Evolutionary conservation across 2,797 vertebrate species (phyloP).

Genomic region (Tapirus indicus): DNA sequence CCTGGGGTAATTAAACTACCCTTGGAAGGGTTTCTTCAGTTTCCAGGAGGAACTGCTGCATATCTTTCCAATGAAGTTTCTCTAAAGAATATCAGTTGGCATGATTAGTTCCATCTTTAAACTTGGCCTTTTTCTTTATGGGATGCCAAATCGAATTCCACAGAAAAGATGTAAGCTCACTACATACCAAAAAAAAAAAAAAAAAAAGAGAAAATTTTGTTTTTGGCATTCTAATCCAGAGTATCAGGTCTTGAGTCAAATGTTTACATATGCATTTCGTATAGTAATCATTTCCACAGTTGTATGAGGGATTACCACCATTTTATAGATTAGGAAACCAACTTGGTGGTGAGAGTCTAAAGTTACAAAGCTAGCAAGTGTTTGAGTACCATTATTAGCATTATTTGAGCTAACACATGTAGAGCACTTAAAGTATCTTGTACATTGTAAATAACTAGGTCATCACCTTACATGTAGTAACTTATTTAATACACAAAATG

Average conservation of each 20-base stretch:
- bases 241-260: slow-evolving; percentile 27
- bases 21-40: not conserved
- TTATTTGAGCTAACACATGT: slow-evolving; percentile 47
- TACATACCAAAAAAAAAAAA: not conserved
- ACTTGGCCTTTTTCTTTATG: slow-evolving; percentile 1
- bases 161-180: not conserved
- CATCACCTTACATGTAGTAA: not conserved
- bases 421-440: slow-evolving; percentile 3
- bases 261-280: not conserved
- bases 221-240: slow-evolving; percentile 46
- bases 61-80: slow-evolving; percentile 8
- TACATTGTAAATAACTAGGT: not conserved
- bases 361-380: slow-evolving; percentile 11
- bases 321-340: slow-evolving; percentile 50
- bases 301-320: not conserved
- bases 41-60: not conserved
- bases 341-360: not conserved
- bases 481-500: slow-evolving; percentile 3
- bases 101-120: slow-evolving; percentile 13
- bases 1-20: not conserved
- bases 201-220: not conserved
- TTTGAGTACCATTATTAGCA: slow-evolving; percentile 58
- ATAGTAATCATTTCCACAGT: not conserved
- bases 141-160: not conserved
- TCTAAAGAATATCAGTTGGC: slow-evolving; percentile 8